Base-by-base conservation (phyloP, 2,797 vertebrate species). In the Myotis planiceps region DNA sequence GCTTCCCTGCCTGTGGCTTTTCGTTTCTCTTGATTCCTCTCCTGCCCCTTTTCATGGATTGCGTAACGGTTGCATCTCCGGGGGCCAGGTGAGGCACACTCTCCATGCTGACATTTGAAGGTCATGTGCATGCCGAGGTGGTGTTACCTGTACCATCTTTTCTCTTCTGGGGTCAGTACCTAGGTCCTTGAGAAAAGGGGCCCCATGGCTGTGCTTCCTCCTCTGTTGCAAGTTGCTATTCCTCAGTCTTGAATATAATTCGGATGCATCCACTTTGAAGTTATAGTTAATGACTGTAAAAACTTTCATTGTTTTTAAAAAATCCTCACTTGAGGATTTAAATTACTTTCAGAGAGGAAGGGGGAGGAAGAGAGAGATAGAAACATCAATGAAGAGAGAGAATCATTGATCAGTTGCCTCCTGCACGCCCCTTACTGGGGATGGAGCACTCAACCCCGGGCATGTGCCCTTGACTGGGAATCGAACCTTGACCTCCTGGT, bases 61-160 rank as follows among this genome's bases (percentile, higher is more conserved):
- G n/a, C 10, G 6, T 32, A 8, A 27, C 2, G 19, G 34, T 47
- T 60, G 9, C 4, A 8, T 21, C 66, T 65, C 29, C 7, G n/a
- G 8, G 3, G 75, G 53, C 78, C 72, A 60, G 75, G 69, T 21
- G 9, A 66, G 76, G 23, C n/a, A 0, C 29, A 9, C 6, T 29
- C 9, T 75, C 72, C 3, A 0, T 6, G 71, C 60, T 45, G 37
- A 6, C 23, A 37, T 55, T n/a, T 23, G 72, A n/a, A 23, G 72
- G 71, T 29, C 63, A 6, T 2, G 6, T 21, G 2, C 34, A 2
- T 5, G 25, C 39, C 0, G 6, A 34, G 66, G 53, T 63, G 76
- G 2, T 34, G 13, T 29, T 18, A 49, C 29, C 21, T 15, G 2
- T 0, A 8, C 1, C 9, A 0, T 23, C 23, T 66, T 47, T n/a